phyloP scores from a whole-genome alignment of 2,113 vertebrate genomes.

The Coptodon bakossiorum region DNA sequence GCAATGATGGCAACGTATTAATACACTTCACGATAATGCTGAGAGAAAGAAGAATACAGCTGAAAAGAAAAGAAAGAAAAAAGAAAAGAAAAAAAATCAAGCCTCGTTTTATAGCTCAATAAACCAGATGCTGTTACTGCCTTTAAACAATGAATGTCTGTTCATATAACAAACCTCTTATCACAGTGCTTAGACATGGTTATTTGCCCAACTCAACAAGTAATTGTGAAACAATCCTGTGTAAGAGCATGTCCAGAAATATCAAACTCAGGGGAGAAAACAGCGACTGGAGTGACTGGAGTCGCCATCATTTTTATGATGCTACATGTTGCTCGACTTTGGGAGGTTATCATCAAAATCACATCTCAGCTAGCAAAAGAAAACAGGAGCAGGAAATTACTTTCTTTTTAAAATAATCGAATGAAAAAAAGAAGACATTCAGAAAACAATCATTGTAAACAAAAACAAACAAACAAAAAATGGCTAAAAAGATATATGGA shows the following conservation, averaged over 20 bases:
- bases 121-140: constrained; percentile 39
- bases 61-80: background rate
- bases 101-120: constrained; percentile 2
- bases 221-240: background rate
- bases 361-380: constrained; percentile 1
- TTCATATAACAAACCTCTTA: constrained; percentile 56
- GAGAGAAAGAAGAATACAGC: constrained; percentile 27
- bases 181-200: constrained; percentile 89
- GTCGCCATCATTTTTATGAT: constrained; percentile 15
- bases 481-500: constrained; percentile 1
- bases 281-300: background rate
- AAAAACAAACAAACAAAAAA: background rate
- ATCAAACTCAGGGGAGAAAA: background rate
- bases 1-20: constrained; percentile 43
- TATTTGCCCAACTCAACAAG: constrained; percentile 35
- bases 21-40: constrained; percentile 47
- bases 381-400: constrained; percentile 15
- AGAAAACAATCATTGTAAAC: constrained; percentile 18
- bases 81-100: background rate
- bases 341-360: constrained; percentile 25
- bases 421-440: background rate
- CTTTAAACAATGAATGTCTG: constrained; percentile 35
- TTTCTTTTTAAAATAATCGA: background rate
- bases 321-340: constrained; percentile 69
- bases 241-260: background rate